Percentiles rank a stretch among this genome's conserved stretches.
Conservation (phyloP, 2,797 vertebrate species). For the Smutsia temminckii region DNA sequence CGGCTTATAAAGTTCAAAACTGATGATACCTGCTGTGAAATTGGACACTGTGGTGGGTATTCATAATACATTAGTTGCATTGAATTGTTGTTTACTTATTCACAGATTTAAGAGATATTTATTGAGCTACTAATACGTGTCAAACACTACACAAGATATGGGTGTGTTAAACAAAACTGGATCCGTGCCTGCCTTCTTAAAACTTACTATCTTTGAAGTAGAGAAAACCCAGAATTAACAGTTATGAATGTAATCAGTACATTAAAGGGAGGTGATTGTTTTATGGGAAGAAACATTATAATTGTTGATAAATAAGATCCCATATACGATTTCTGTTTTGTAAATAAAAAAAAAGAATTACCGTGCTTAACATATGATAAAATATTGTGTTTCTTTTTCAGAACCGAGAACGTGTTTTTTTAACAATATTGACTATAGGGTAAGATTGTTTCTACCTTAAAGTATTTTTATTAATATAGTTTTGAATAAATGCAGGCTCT, state of each 20-base stretch:
- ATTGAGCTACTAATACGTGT: background rate
- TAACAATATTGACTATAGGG: conserved; percentile 72
- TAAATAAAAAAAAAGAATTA: conserved; percentile 8
- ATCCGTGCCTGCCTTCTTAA: background rate
- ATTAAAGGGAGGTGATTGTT: background rate
- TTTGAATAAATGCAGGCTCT: background rate
- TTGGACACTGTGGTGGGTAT: conserved; percentile 68
- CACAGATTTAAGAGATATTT: background rate
- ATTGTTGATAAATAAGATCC: background rate
- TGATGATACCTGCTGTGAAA: conserved; percentile 74
- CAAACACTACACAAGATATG: background rate
- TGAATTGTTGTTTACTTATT: background rate
- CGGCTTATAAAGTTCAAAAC: conserved; percentile 53
- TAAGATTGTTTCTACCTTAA: conserved; percentile 54
- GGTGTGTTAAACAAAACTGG: background rate
- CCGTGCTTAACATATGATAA: conserved; percentile 5
- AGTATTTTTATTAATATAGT: conserved; percentile 38
- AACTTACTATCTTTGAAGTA: background rate
- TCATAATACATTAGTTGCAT: background rate
- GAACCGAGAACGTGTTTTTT: conserved; percentile 76
- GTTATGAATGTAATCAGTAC: background rate
- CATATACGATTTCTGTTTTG: conserved; percentile 14
- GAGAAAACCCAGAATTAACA: background rate
- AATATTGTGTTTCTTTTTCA: conserved; percentile 71
- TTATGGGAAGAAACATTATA: background rate